These are phyloP conservation scores for Heliconius nattereri DNA, from an alignment of 1,140 invertebrate genomes.

Conservation along the genomic window DNA sequence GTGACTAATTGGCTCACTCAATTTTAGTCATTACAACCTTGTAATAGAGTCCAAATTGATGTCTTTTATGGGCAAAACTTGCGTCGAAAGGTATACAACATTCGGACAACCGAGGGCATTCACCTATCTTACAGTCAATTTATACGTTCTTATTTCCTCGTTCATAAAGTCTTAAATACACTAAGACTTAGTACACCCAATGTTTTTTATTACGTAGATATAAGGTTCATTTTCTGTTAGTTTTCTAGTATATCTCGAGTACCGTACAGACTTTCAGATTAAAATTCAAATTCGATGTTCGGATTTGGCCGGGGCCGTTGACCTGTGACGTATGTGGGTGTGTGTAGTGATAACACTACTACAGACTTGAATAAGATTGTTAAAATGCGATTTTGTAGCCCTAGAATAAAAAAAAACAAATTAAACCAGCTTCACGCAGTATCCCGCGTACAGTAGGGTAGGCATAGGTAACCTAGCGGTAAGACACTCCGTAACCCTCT, in stretches of 20 bases:
- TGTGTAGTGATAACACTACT: conserved; percentile 40
- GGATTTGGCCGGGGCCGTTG: conserved; percentile 50
- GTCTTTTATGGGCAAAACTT: conserved; percentile 42
- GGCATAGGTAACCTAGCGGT: too few species aligned
- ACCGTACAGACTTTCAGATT: conserved; percentile 70
- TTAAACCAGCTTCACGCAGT: too few species aligned
- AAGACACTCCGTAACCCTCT: too few species aligned
- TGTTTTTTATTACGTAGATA: background rate
- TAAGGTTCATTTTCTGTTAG: background rate
- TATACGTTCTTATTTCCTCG: conserved; percentile 10
- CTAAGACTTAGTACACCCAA: background rate
- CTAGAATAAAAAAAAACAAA: background rate
- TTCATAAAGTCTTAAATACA: conserved; percentile 22
- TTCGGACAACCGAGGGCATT: conserved; percentile 68
- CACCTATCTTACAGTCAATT: conserved; percentile 45
- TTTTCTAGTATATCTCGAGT: conserved; percentile 27
- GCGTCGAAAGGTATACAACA: conserved; percentile 48
- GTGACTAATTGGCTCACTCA: conserved; percentile 38
- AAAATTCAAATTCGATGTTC: conserved; percentile 72
- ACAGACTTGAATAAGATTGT: conserved; percentile 16
- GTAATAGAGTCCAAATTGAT: conserved; percentile 43
- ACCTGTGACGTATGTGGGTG: conserved; percentile 66
- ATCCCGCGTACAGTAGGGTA: too few species aligned
- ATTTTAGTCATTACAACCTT: conserved; percentile 52
- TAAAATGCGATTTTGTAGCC: conserved; percentile 15